Evolutionary conservation across 2,888 invertebrate genomes (phyloP).

Genomic region (Gerris lacustris): DNA sequence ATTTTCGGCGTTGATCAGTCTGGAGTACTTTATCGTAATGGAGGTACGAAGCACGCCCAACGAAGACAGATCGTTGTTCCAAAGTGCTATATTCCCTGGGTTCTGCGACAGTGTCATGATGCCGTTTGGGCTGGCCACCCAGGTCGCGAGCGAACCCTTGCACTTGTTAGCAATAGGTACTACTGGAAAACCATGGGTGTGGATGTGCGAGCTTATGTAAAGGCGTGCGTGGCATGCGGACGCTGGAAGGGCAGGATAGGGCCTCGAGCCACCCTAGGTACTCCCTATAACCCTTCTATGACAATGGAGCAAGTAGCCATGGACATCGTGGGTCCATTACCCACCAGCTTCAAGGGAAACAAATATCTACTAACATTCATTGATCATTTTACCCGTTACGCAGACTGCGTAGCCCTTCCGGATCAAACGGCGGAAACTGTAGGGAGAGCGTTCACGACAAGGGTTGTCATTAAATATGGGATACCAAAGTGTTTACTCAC

Average conservation of each 20-base stretch:
- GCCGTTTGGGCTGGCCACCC: constrained; percentile 29
- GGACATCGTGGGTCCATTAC: constrained; percentile 34
- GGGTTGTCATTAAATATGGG: constrained; percentile 33
- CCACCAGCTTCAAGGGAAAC: constrained; percentile 32
- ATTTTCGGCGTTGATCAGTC: too few species aligned
- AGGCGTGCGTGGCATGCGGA: constrained; percentile 33
- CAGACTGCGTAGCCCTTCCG: constrained; percentile 32
- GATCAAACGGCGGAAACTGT: constrained; percentile 34
- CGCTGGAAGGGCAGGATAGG: constrained; percentile 30
- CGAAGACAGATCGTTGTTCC: too few species aligned
- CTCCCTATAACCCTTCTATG: constrained; percentile 30
- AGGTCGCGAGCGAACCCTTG: constrained; percentile 30
- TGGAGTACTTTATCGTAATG: too few species aligned
- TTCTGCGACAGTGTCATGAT: constrained; percentile 23
- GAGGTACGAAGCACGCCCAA: too few species aligned
- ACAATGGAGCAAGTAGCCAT: constrained; percentile 31
- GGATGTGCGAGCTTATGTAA: constrained; percentile 33
- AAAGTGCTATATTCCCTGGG: too few species aligned
- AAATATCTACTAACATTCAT: constrained; percentile 33
- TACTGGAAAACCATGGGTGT: constrained; percentile 33
- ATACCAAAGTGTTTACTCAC: constrained; percentile 35
- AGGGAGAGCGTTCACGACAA: constrained; percentile 32
- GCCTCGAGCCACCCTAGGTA: constrained; percentile 32
- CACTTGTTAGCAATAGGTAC: constrained; percentile 28
- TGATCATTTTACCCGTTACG: constrained; percentile 31